Base-by-base conservation (phyloP, 2,797 vertebrate genomes). In the Phrynocephalus forsythii region DNA sequence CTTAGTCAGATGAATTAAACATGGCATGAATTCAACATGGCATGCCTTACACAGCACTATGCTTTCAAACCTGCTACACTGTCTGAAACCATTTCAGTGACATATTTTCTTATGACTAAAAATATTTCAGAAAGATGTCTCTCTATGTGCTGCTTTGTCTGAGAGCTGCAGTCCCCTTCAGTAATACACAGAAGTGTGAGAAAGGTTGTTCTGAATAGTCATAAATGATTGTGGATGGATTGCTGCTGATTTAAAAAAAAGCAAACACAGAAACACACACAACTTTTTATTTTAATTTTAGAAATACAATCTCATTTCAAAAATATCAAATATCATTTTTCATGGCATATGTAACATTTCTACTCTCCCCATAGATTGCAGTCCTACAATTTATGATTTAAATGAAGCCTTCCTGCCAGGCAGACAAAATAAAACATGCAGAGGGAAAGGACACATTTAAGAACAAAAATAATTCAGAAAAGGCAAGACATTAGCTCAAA, bases 361-460 rank as follows among this genome's bases (percentile, higher is more conserved):
- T 66, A 33, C 18, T 22, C 30, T 84, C 30, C 30, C 68, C 63
- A 33, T 10, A 85, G 79, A 9, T 84, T 50, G 22, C 26, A 82
- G 38, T 63, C 5, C 44, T 60, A 38, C 48, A 33, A 78, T 66
- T 69, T 82, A 20, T 63, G 60, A 71, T 82, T 71, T 78, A 13
- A 84, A 11, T 8, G 66, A 84, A 84, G n/a, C 8, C 38, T 84
- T 50, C 33, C 56, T 84, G 52, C 66, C 77, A 50, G 60, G 22
- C 33, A 79, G 67, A 79, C 38, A 79, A 79, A 88, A 22, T 30
- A 83, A 83, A 84, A 79, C 30, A 78, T 73, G 30, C 66, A 68
- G 22, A 28, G 44, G 66, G 56, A 77, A 30, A 48, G 9, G 20
- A 88, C n/a, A 80, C 26, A 73, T 83, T 68, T 56, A 82, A 66